Evolutionary conservation across 2,797 vertebrate genomes (phyloP).

Genomic region (Sarcophilus harrisii): DNA sequence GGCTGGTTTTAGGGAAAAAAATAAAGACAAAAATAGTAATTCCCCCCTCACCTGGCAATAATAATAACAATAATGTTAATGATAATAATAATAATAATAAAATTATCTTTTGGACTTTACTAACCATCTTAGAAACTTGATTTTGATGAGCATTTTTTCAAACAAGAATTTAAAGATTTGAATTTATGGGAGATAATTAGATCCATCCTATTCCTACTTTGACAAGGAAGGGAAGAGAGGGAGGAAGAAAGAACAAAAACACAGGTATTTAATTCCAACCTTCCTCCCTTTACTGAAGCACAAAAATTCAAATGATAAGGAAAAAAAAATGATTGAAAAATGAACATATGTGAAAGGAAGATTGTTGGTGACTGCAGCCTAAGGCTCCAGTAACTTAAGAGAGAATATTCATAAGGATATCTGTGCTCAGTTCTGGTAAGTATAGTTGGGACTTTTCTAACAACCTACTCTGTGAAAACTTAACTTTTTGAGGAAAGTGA

Average conservation of each 20-base stretch:
- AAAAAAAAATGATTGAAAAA: constrained; percentile 6
- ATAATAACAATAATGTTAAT: not conserved
- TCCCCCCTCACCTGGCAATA: not conserved
- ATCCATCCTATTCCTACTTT: not conserved
- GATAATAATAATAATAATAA: not conserved
- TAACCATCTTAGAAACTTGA: not conserved
- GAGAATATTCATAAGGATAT: not conserved
- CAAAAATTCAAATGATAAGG: not conserved
- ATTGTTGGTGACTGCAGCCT: not conserved
- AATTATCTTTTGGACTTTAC: not conserved
- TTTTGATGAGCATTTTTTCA: not conserved
- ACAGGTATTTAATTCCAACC: not conserved
- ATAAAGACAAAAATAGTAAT: not conserved
- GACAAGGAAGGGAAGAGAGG: not conserved
- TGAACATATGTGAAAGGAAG: not conserved
- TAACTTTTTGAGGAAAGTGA: not conserved
- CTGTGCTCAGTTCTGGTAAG: not conserved
- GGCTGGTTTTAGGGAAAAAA: not conserved
- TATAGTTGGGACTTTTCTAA: not conserved
- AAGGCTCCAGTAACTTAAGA: not conserved
- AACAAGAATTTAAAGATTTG: not conserved
- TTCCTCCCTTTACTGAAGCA: not conserved
- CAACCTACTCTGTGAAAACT: not conserved
- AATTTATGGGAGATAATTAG: not conserved
- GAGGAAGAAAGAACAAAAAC: not conserved